Base-by-base conservation (phyloP, 2,888 invertebrate species). In the Macaria liturata region DNA sequence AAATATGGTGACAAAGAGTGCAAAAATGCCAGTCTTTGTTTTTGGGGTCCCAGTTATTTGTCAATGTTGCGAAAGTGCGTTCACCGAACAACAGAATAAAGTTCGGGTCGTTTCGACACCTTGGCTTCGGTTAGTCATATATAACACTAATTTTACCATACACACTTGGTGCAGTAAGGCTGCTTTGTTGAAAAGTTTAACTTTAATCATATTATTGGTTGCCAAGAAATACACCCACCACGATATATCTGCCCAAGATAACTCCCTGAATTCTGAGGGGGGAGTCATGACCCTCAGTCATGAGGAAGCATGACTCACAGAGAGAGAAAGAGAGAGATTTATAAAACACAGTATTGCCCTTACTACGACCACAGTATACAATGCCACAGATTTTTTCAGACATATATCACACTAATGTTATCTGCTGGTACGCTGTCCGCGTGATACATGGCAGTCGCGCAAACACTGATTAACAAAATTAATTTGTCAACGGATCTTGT, bases 391-490 rank as follows among this genome's bases (percentile, higher is more conserved):
- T 81, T 81, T 83, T 70, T 83, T 82, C 65, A 71, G 71, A 67
- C 84, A 80, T 90, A 88, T 86, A 90, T 90, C 89, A 91, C 82
- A 76, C 77, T 83, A 84, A 84, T 84, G 87, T 86, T 89, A 89
- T 89, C 88, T 79, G 72, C 67, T 72, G 67, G 74, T 67, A 75
- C 78, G 79, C 88, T 87, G 90, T 90, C 91, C 53, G 32, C 67
- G 72, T 90, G 91, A 91, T 88, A 76, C 84, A 91, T 90, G 79
- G 91, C 87, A 80, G 74, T 67, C 72, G 83, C 78, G 81, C 80
- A 74, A 71, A 69, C 69, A 74, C 83, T 86, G 88, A 89, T 91
- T 89, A 88, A 88, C 83, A 72, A 86, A 89, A 90, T 90, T 90
- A 90, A 90, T 91, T 90, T 88, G 88, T 90, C 84, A 83, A 74